Evolutionary conservation across 2,113 vertebrate genomes (phyloP), one percentile per base, ranked within the genome.

Genomic region (Paradoxurus hermaphroditus): DNA sequence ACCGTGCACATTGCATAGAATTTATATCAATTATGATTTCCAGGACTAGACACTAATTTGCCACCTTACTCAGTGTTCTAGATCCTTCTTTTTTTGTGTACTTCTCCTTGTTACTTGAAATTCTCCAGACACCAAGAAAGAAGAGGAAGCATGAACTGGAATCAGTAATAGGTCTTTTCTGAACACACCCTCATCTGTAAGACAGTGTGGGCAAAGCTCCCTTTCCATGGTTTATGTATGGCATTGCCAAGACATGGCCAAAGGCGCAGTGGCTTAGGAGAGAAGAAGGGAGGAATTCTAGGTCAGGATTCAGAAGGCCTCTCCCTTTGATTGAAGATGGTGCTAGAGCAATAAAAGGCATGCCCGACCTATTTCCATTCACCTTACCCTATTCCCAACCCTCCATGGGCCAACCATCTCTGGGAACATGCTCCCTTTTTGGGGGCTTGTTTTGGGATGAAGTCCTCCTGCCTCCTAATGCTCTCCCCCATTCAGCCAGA

Each of bases 331-430:
- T 77, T 29, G 77, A 59, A 94, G 68, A 34, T 3, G 18, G 18
- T 1, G 0, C 10, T n/a, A 21, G 73, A 88, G 34, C n/a, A 29
- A 34, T 18, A 36, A 39, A 72, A 88, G 36, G 8, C 19, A 2
- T 0, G 3, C 0, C 13, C 0, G 5, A 34, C 7, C 13, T 6
- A 0, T 34, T n/a, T 46, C 14, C 39, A 18, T 5, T 46, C 16
- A 2, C 23, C 16, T 13, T 3, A 4, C 13, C 39, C 16, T 0
- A n/a, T n/a, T 39, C 36, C 29, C 53, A 16, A 46, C n/a, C 19
- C 29, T 36, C 62, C 31, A 2, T 0, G 0, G 7, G 6, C 25
- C 73, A 19, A 0, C 41, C 68, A 25, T 34, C 51, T 53, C 49
- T 39, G 73, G 49, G 21, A 29, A 56, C 7, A 1, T 5, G 14